Percentiles rank a stretch among this genome's conserved stretches.
phyloP scores from a whole-genome alignment of 1,140 invertebrate species.

The Rhyacophila brunnea region DNA sequence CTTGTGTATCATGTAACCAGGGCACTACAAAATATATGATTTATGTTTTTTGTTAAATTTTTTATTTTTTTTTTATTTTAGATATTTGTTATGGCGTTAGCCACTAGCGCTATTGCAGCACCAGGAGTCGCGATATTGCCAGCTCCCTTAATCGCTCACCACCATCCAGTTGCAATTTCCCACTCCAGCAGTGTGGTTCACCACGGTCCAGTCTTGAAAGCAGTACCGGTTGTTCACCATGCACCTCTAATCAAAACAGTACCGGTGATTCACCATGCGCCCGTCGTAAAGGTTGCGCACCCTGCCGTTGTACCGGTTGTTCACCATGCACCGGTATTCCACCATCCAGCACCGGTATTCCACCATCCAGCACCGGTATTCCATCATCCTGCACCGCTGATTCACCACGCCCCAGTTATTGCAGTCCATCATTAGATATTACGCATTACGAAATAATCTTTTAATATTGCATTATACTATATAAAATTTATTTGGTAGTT shows the following conservation, averaged over 20 bases:
- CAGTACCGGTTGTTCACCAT: constrained; percentile 34
- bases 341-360: constrained; percentile 16
- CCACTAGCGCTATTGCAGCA: too few relatives aligned
- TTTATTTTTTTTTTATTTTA: too few relatives aligned
- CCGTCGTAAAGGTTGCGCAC: constrained; percentile 37
- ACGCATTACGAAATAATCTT: too few relatives aligned
- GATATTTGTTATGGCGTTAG: too few relatives aligned
- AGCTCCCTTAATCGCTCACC: constrained; percentile 18
- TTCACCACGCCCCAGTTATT: constrained; percentile 33
- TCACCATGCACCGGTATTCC: constrained; percentile 12
- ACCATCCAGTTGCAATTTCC: constrained; percentile 13
- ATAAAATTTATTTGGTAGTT: too few relatives aligned
- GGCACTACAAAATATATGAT: too few relatives aligned
- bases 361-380: constrained; percentile 38
- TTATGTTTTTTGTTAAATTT: too few relatives aligned
- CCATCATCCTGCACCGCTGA: constrained; percentile 39
- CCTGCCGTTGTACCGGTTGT: constrained; percentile 7
- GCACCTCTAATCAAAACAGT: constrained; percentile 37
- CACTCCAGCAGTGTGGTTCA: constrained; percentile 2
- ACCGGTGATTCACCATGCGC: constrained; percentile 37
- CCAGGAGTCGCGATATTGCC: too few relatives aligned
- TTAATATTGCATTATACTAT: too few relatives aligned
- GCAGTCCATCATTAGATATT: constrained; percentile 44
- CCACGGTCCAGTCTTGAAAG: neutral
- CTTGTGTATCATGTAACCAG: too few relatives aligned